These are phyloP conservation scores for Caenorhabditis sp. DNA, from an alignment of 2,888 invertebrate species.

Conservation along the genomic window DNA sequence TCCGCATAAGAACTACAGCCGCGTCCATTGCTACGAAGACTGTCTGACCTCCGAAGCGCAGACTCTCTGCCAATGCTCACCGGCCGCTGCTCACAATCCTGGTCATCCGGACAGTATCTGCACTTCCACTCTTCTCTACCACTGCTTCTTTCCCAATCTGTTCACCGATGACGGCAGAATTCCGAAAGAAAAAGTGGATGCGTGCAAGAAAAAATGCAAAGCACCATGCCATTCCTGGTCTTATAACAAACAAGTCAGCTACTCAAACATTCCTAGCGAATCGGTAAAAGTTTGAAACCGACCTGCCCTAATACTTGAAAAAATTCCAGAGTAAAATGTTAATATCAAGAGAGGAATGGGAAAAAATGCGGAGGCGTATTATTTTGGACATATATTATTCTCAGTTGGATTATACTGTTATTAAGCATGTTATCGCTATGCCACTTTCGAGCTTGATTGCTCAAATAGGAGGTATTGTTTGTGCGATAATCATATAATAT, in stretches of 20 bases:
- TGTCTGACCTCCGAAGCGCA: constrained; percentile 70
- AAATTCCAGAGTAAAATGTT: constrained; percentile 28
- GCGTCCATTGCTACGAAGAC: constrained; percentile 73
- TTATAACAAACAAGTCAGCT: constrained; percentile 72
- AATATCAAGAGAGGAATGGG: constrained; percentile 53
- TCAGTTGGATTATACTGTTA: constrained; percentile 72
- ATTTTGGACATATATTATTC: constrained; percentile 68
- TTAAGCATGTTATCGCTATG: constrained; percentile 74
- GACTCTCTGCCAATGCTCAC: constrained; percentile 71
- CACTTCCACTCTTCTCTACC: constrained; percentile 66
- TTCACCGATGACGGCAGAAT: constrained; percentile 42
- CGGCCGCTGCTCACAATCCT: constrained; percentile 67
- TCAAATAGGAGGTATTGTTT: constrained; percentile 72
- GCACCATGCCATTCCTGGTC: constrained; percentile 75
- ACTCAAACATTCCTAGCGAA: constrained; percentile 72
- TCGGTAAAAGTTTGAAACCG: constrained; percentile 45
- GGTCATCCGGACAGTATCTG: constrained; percentile 64
- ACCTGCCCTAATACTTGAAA: not conserved
- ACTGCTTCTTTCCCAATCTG: constrained; percentile 63
- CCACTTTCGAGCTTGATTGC: constrained; percentile 72
- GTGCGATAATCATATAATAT: not conserved
- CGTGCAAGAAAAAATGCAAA: constrained; percentile 69
- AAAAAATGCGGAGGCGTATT: constrained; percentile 61
- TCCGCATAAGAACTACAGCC: constrained; percentile 65
- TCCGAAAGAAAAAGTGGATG: constrained; percentile 44